Evolutionary conservation across 2,113 vertebrate genomes (phyloP).

Genomic region (Ictidomys tridecemlineatus): DNA sequence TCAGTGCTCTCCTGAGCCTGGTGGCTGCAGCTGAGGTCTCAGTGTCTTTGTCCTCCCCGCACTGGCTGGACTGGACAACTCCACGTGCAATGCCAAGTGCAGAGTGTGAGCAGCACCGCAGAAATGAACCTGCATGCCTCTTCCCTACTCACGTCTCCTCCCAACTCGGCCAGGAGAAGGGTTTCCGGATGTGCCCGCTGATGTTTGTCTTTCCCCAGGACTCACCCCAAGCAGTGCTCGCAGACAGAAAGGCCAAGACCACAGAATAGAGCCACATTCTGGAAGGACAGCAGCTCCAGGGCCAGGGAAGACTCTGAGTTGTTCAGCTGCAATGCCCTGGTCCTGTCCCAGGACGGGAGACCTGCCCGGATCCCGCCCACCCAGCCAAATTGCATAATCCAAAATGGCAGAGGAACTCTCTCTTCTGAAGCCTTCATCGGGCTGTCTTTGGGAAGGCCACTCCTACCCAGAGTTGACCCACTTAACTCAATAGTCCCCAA

Average conservation of each 20-base stretch:
- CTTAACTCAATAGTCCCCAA: neutral
- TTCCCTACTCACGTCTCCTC: rapidly evolving
- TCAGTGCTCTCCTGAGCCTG: too few relatives aligned
- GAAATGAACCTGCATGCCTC: neutral
- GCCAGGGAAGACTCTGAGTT: rapidly evolving
- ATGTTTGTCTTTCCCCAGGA: neutral
- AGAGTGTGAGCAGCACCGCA: rapidly evolving
- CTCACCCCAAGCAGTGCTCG: slow-evolving; percentile 7
- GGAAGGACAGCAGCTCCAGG: rapidly evolving
- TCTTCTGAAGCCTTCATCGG: neutral
- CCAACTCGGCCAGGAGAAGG: rapidly evolving
- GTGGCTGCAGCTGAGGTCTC: too few relatives aligned
- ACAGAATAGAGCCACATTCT: neutral
- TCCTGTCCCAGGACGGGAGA: neutral
- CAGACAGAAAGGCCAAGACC: neutral
- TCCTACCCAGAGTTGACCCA: neutral
- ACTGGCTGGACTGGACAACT: too few relatives aligned
- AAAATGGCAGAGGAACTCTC: neutral
- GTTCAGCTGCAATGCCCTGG: rapidly evolving
- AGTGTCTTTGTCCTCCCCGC: neutral
- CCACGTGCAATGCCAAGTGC: neutral
- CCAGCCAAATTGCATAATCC: too few relatives aligned
- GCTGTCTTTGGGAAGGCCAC: neutral
- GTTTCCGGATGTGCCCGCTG: neutral
- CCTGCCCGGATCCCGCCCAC: rapidly evolving